Base-by-base conservation (phyloP, 2,113 vertebrate species). In the Lepidothrix coronata region DNA sequence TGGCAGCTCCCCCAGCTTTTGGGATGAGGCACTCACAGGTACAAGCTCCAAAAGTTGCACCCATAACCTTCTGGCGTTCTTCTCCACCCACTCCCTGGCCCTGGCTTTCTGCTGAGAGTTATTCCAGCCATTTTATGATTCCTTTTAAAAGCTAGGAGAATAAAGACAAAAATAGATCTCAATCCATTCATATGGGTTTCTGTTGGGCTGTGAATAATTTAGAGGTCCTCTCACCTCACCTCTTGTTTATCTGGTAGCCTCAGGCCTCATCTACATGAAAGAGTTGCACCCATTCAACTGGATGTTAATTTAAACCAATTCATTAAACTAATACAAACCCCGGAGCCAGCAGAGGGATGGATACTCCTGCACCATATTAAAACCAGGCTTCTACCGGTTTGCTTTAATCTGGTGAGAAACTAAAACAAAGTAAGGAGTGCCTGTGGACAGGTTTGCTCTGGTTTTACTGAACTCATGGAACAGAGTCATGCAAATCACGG, bases 351-450 rank as follows among this genome's bases (percentile, higher is more conserved):
- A 0, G 85, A 92, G 92, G 63, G 84, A 89, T 78, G 75, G 88
- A 83, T 17, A 33, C 41, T 93, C 82, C 76, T 52, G 57, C n/a
- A 51, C 57, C 0, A 1, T 48, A 71, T 85, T 90, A 77, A 91
- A 94, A 84, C 59, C 82, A 63, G 94, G 30, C 82, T 88, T 39
- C 57, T 82, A 85, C 85, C 28, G 8, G 49, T 83, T 93, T 63
- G 35, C 88, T 97, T 97, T 97, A 95, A 96, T 96, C 95, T 93
- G 93, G 82, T 96, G 95, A 96, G 96, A 96, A 96, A 94, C 52
- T 85, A 62, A 85, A 93, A 43, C 68, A n/a, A 85, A 90, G 76
- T 1, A 28, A 96, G 92, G 90, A 92, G 95, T 0, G 11, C 75
- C 95, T 85, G 5, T 39, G 62, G 90, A 91, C 91, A 94, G 92